Evolutionary conservation across 2,113 vertebrate species (phyloP).

Genomic region (Etheostoma spectabile): DNA sequence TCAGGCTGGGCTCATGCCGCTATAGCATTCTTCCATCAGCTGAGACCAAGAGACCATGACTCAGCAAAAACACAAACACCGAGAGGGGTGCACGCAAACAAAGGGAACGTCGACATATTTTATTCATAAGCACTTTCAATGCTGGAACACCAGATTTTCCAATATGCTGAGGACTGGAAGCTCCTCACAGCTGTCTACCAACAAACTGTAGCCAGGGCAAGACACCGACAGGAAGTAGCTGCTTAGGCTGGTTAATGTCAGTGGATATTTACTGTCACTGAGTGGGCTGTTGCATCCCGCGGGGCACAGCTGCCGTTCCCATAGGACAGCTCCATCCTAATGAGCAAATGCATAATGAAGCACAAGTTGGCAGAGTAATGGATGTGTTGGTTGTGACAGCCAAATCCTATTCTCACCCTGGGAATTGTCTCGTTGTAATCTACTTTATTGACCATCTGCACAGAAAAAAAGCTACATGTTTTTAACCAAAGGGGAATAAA

Average conservation of each 20-base stretch:
- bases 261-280: constrained; percentile 63
- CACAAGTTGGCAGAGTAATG: constrained; percentile 26
- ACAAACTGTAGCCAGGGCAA: constrained; percentile 15
- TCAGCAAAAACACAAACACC: constrained; percentile 61
- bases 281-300: constrained; percentile 61
- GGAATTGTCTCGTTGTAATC: constrained; percentile 21
- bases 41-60: constrained; percentile 52
- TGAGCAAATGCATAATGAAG: constrained; percentile 51
- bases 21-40: constrained; percentile 27
- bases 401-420: constrained; percentile 29
- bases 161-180: constrained; percentile 20
- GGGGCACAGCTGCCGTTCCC: constrained; percentile 58
- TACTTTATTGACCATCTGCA: not conserved
- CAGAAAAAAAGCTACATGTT: not conserved
- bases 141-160: constrained; percentile 22
- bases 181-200: constrained; percentile 5
- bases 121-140: constrained; percentile 57
- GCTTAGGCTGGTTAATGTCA: constrained; percentile 68
- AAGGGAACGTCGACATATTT: constrained; percentile 60
- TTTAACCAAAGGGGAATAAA: not conserved
- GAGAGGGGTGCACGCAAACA: constrained; percentile 27
- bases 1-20: constrained; percentile 1
- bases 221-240: constrained; percentile 59
- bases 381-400: constrained; percentile 22
- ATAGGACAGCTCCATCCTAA: constrained; percentile 48